Evolutionary conservation across 2,113 vertebrate genomes (phyloP), one percentile per base, ranked within the genome.

Genomic region (Stegostoma tigrinum): DNA sequence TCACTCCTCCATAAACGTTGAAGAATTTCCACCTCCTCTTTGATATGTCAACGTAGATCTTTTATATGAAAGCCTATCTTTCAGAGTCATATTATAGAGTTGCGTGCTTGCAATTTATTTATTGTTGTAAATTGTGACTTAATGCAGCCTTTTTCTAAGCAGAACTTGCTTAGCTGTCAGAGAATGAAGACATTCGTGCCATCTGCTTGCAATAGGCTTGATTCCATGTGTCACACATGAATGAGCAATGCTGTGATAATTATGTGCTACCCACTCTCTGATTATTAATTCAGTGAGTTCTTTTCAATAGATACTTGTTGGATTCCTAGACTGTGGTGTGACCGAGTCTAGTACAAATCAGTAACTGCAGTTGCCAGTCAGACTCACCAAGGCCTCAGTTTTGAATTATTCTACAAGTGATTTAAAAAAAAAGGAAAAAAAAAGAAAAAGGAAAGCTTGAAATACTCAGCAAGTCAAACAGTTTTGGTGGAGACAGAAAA

Each of bases 171-270:
- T 68, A 95, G 23, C 94, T 95, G 67, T 52, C 45, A 95, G 94
- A 19, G 89, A 93, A 93, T 48, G 21, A 67, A 94, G 24, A 70
- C 38, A 34, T 95, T 95, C 42, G 75, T n/a, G 42, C 94, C 94
- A 95, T 75, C 94, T 72, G 42, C 6, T 72, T 72, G 94, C 70
- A 72, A 23, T 95, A 42, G 94, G 34, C 1, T 1, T 52, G 21
- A 95, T 67, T 68, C 67, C 68, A 75, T 17, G 42, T 72, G 23
- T 34, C 15, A 34, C 67, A 95, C 42, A 95, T 52, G 68, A 95
- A 95, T 72, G 14, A 72, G 94, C 68, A 95, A 72, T 95, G 67
- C 34, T 72, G 52, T 95, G 68, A 95, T 34, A 61, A 83, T 34
- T 30, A 72, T 52, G 21, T 52, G 34, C 17, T 67, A 75, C 23